These are phyloP conservation scores for Okamejei kenojei DNA, from an alignment of 2,797 vertebrate species.

Conservation along the genomic window DNA sequence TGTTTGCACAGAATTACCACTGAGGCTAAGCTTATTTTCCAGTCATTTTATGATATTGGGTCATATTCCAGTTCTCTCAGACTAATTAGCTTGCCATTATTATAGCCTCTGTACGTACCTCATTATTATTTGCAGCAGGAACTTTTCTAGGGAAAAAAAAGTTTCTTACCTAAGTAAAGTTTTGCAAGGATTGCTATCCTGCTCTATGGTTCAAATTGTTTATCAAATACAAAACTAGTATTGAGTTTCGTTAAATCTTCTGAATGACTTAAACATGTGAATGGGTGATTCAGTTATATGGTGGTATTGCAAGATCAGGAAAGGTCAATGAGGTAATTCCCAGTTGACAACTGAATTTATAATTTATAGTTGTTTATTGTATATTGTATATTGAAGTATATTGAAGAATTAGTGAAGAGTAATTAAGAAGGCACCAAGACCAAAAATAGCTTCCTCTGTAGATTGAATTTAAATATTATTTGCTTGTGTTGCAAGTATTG, in stretches of 20 bases:
- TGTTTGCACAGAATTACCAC: not conserved
- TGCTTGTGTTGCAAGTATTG: slow-evolving; percentile 16
- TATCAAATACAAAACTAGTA: not conserved
- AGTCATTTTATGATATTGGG: not conserved
- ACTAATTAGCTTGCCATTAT: not conserved
- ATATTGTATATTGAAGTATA: too few species aligned
- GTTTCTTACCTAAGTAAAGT: not conserved
- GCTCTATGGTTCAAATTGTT: not conserved
- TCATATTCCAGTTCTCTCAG: not conserved
- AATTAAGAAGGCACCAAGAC: not conserved
- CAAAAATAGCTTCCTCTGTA: not conserved
- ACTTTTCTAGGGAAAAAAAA: not conserved
- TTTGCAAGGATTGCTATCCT: not conserved
- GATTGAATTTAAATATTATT: slow-evolving; percentile 1
- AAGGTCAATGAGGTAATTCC: not conserved
- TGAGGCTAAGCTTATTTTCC: not conserved
- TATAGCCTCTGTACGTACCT: not conserved
- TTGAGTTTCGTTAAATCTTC: not conserved
- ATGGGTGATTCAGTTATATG: not conserved
- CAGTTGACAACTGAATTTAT: not conserved
- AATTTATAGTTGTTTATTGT: too few species aligned
- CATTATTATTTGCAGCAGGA: not conserved
- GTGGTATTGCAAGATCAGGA: not conserved
- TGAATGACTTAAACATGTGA: not conserved
- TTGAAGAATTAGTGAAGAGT: not conserved